Evolutionary conservation across 2,113 vertebrate genomes (phyloP).

Genomic region (Odontesthes bonariensis): DNA sequence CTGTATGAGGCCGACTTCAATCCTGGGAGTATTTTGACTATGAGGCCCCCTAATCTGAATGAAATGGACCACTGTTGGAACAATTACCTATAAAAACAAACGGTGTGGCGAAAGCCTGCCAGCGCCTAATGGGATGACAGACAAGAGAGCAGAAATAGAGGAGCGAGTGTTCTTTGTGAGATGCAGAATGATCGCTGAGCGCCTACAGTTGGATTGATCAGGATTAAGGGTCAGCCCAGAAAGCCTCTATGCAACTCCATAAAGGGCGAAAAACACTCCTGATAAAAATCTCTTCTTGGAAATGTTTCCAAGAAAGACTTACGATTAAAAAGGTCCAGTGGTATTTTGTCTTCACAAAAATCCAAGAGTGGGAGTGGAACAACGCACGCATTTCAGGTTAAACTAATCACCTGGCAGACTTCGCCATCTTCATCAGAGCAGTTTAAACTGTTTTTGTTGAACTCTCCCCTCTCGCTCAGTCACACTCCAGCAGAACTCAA

Average conservation of each 20-base stretch:
- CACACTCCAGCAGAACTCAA: conserved; percentile 45
- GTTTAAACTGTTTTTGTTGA: conserved; percentile 31
- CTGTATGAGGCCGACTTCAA: conserved; percentile 49
- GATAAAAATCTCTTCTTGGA: conserved; percentile 57
- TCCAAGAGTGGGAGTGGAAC: conserved; percentile 26
- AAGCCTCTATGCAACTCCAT: conserved; percentile 52
- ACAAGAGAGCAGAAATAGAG: conserved; percentile 41
- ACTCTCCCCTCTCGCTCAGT: conserved; percentile 24
- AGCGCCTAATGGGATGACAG: conserved; percentile 53
- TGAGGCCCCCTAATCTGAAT: conserved; percentile 56
- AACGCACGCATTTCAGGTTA: conserved; percentile 29
- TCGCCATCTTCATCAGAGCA: conserved; percentile 32
- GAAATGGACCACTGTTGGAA: conserved; percentile 44
- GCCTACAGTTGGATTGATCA: conserved; percentile 14
- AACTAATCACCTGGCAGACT: conserved; percentile 28
- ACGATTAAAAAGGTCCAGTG: conserved; percentile 36
- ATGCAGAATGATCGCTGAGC: conserved; percentile 3
- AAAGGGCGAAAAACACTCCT: conserved; percentile 52
- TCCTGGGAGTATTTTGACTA: conserved; percentile 59
- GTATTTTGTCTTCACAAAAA: conserved; percentile 25
- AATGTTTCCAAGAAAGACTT: conserved; percentile 49
- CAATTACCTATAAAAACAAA: conserved; percentile 73
- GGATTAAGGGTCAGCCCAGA: conserved; percentile 52
- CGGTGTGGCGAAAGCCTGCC: conserved; percentile 32
- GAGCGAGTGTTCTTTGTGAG: conserved; percentile 11